Percentiles rank a stretch among this genome's conserved stretches.
These are phyloP conservation scores for Drosophila tristis DNA, from an alignment of 1,140 invertebrate species.

Conservation along the genomic window DNA sequence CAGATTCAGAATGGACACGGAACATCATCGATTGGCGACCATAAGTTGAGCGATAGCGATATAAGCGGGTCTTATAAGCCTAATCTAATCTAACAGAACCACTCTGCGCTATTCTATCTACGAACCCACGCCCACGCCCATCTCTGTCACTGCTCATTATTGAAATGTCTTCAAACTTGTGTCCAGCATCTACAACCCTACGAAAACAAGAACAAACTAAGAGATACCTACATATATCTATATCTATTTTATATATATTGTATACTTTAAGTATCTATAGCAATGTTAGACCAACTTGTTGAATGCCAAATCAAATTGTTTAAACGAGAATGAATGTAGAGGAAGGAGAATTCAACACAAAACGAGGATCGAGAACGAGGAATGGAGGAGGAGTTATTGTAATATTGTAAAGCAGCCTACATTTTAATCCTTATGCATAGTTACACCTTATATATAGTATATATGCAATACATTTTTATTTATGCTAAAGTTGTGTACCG, in stretches of 20 bases:
- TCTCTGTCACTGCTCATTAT: constrained; percentile 43
- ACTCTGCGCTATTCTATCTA: constrained; percentile 25
- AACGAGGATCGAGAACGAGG: constrained; percentile 31
- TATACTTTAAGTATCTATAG: constrained; percentile 36
- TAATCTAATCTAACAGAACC: constrained; percentile 49
- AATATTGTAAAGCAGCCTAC: constrained; percentile 55
- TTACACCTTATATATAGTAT: constrained; percentile 22
- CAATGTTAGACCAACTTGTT: constrained; percentile 75
- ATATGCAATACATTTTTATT: constrained; percentile 71
- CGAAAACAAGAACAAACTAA: constrained; percentile 68
- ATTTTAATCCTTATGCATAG: constrained; percentile 23
- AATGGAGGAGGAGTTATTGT: constrained; percentile 25
- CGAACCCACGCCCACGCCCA: constrained; percentile 10
- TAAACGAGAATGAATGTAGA: constrained; percentile 25
- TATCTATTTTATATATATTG: constrained; percentile 21
- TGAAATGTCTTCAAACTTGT: constrained; percentile 16
- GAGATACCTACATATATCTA: constrained; percentile 59
- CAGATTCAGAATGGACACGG: constrained; percentile 29
- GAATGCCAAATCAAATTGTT: constrained; percentile 77
- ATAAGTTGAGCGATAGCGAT: constrained; percentile 75
- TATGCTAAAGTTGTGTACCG: constrained; percentile 55
- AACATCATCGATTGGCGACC: constrained; percentile 25
- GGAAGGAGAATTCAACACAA: constrained; percentile 53
- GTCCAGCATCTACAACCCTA: constrained; percentile 6
- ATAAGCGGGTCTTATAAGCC: constrained; percentile 82